These are phyloP conservation scores for Cygnus buccinator DNA, from an alignment of 2,113 vertebrate genomes.

Conservation along the genomic window DNA sequence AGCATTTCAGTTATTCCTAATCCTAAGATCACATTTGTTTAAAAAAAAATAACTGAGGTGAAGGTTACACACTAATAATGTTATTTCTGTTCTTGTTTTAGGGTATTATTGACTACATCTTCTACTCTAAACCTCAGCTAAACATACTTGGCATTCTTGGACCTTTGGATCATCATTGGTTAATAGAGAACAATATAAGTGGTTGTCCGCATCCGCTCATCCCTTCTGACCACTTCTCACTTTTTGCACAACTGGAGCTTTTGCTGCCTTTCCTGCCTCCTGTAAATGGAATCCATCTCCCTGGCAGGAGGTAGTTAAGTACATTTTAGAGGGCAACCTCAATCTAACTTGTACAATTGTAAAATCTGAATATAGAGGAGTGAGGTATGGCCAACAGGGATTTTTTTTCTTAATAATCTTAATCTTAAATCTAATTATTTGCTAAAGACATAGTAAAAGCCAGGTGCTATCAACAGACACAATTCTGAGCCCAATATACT, in stretches of 20 bases:
- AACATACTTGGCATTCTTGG: conserved; percentile 96
- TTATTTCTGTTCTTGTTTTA: conserved; percentile 67
- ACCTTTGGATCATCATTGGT: conserved; percentile 96
- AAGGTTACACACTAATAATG: neutral
- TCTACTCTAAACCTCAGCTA: conserved; percentile 97
- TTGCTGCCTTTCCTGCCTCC: conserved; percentile 91
- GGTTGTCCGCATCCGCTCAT: conserved; percentile 97
- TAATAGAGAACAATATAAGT: conserved; percentile 95
- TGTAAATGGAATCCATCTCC: conserved; percentile 95
- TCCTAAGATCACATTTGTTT: neutral
- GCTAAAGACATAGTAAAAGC: conserved; percentile 85
- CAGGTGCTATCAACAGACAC: conserved; percentile 87
- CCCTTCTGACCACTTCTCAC: conserved; percentile 98
- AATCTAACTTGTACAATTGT: conserved; percentile 80
- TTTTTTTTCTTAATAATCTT: conserved; percentile 86
- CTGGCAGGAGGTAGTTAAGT: conserved; percentile 95
- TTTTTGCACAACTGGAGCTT: conserved; percentile 98
- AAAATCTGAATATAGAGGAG: conserved; percentile 89
- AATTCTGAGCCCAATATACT: conserved; percentile 85
- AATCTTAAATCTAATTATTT: conserved; percentile 85
- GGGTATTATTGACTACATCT: conserved; percentile 99
- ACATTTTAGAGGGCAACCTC: conserved; percentile 82
- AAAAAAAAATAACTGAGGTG: neutral
- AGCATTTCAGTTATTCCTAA: neutral
- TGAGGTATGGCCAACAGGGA: conserved; percentile 93